These are phyloP conservation scores for Zoanthus gigantus DNA, from an alignment of 92 coral and sea anemone genomes.

Conservation along the genomic window DNA sequence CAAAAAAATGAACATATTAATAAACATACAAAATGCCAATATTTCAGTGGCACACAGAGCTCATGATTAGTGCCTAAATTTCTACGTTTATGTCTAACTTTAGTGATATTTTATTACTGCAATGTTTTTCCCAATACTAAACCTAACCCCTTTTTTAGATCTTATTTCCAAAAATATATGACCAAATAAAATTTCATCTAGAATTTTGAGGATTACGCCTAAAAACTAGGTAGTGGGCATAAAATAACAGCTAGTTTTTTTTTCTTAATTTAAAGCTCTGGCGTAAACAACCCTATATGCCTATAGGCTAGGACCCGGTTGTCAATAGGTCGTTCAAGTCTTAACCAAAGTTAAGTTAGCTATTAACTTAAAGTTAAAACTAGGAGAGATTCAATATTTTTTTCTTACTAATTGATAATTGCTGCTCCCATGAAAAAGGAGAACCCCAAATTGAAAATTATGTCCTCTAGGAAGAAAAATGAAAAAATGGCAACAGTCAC, in stretches of 20 bases:
- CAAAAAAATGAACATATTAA: no score
- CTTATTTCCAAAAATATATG: conserved; percentile 5
- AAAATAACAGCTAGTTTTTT: conserved; percentile 11
- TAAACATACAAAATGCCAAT: background rate
- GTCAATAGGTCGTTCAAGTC: conserved; percentile 14
- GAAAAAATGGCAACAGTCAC: conserved; percentile 11
- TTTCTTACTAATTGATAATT: conserved; percentile 6
- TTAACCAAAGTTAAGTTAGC: conserved; percentile 6
- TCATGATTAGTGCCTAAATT: conserved; percentile 4
- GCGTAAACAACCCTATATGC: conserved; percentile 8
- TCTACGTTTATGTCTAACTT: conserved; percentile 12
- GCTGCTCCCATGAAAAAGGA: conserved; percentile 18
- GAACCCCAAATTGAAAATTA: conserved; percentile 9
- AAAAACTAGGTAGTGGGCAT: conserved; percentile 15
- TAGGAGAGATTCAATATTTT: conserved; percentile 5
- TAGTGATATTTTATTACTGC: conserved; percentile 11
- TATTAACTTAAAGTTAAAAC: conserved; percentile 7
- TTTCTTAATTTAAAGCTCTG: conserved; percentile 14
- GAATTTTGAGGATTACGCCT: conserved; percentile 12
- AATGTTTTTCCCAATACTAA: conserved; percentile 11
- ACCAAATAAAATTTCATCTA: conserved; percentile 7
- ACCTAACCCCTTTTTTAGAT: conserved; percentile 13
- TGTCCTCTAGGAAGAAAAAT: conserved; percentile 4
- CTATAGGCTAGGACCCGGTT: conserved; percentile 7
- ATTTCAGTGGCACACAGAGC: conserved; percentile 18